Conservation (phyloP, 2,888 invertebrate genomes). For the Leucoma salicis region DNA sequence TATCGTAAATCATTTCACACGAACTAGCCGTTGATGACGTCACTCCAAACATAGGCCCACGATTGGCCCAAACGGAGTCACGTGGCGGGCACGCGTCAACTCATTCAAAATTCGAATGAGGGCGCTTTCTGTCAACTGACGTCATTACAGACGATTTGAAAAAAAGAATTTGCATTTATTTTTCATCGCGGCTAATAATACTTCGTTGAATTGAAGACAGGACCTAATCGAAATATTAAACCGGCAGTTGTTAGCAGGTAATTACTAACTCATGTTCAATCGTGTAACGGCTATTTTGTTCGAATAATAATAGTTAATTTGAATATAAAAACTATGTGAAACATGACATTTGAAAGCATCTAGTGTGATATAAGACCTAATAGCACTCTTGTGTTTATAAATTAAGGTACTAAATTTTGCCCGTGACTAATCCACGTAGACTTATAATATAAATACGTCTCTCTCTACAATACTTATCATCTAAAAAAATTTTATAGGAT, state of each 20-base stretch:
- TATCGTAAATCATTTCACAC: conserved; percentile 37
- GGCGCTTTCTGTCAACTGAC: conserved; percentile 22
- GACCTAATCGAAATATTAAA: conserved; percentile 26
- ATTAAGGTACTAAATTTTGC: too few relatives aligned
- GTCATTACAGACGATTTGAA: conserved; percentile 28
- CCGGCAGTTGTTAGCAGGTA: conserved; percentile 23
- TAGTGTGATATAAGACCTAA: too few relatives aligned
- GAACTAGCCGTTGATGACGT: conserved; percentile 32
- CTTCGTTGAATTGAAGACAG: not conserved
- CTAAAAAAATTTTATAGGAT: too few relatives aligned
- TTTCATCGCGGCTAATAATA: conserved; percentile 18
- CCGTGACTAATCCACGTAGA: too few relatives aligned
- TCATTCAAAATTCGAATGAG: conserved; percentile 32
- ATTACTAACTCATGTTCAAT: not conserved
- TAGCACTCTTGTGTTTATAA: too few relatives aligned
- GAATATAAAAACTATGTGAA: too few relatives aligned
- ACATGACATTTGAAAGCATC: too few relatives aligned
- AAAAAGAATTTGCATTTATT: conserved; percentile 31
- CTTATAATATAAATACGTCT: too few relatives aligned
- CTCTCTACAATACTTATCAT: too few relatives aligned
- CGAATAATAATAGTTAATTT: not conserved
- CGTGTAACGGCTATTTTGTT: not conserved
- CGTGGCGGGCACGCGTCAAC: conserved; percentile 34
- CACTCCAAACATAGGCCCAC: conserved; percentile 25
- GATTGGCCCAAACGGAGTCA: conserved; percentile 33